Base-by-base conservation (phyloP, 1,140 invertebrate species). In the Bicyclus anynana region DNA sequence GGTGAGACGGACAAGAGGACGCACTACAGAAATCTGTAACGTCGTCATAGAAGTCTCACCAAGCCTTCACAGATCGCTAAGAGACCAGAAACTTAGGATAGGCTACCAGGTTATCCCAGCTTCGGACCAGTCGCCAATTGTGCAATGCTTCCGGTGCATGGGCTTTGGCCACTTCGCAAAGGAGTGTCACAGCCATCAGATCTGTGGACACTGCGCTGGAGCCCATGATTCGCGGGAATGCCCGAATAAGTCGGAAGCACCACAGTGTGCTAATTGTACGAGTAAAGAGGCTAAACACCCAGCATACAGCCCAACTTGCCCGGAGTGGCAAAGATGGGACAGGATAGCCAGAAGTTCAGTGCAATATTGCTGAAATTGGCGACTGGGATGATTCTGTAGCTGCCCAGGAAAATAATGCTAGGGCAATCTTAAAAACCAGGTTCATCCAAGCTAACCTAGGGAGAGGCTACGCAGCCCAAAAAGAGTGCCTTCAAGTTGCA, bases 71-170 rank as follows among this genome's bases (percentile, higher is more conserved):
- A 10, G 37, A 1, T 2, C 2, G 1, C 2, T 50, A 7, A 27
- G 4, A 1, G 33, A 50, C 18, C 6, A 14, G 5, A 35, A 33
- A 7, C 0, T 50, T 0, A 9, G 33, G 0, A 2, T 50, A 1
- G 27, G 48, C 0, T 50, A 50, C 29, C 48, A 50, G n/a, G 18
- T 37, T 2, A 17, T 50, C 17, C 1, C 2, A 7, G 48, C 48
- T 5, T 16, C 17, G 5, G 54, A 62, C 26, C 60, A 62, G n/a
- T 57, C 53, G 5, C 60, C 60, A 5, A 10, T 62, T 0, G 6
- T 50, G 0, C 60, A 62, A 16, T 62, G 60, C 10, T 26, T 35
- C 0, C 40, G 27, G 0, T 62, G 60, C n/a, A 10, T 62, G 18
- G 42, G 50, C 0, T 62, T 26, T 26, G 44, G 60, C 0, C 60